Evolutionary conservation across 2,113 vertebrate genomes (phyloP).

Genomic region (Sardina pilchardus): DNA sequence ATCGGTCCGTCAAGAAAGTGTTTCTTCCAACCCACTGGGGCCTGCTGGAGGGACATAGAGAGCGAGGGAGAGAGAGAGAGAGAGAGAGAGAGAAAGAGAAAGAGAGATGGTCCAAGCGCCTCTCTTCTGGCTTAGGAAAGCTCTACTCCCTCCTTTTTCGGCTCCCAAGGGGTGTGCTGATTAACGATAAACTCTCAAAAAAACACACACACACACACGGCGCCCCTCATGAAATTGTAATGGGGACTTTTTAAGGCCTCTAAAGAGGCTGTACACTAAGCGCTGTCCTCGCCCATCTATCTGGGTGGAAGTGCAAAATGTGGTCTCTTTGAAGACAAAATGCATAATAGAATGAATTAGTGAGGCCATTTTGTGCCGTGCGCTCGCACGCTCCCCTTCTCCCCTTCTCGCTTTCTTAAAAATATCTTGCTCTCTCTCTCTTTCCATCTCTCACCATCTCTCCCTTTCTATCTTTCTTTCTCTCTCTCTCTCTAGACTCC

Average conservation of each 20-base stretch:
- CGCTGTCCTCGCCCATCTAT: background rate
- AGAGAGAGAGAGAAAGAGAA: background rate
- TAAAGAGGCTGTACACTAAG: background rate
- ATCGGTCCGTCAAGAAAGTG: slow-evolving; percentile 22
- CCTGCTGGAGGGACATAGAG: background rate
- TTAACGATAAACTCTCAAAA: slow-evolving; percentile 6
- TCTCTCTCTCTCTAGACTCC: background rate
- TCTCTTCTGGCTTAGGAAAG: background rate
- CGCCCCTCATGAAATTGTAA: background rate
- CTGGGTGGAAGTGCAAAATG: background rate
- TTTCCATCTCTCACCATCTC: background rate
- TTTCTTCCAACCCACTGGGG: background rate
- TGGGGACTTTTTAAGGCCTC: background rate
- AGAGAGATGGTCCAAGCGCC: background rate
- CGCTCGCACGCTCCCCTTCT: background rate
- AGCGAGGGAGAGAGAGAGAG: background rate
- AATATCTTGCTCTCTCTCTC: background rate
- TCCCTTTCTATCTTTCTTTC: background rate
- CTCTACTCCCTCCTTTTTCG: background rate
- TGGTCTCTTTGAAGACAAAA: slow-evolving; percentile 11
- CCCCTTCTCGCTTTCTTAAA: background rate
- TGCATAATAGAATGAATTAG: slow-evolving; percentile 13
- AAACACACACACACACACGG: background rate
- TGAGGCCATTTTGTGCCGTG: background rate
- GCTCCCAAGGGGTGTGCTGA: background rate